phyloP scores from a whole-genome alignment of 2,888 invertebrate species.

The Dicyrtomina minuta region DNA sequence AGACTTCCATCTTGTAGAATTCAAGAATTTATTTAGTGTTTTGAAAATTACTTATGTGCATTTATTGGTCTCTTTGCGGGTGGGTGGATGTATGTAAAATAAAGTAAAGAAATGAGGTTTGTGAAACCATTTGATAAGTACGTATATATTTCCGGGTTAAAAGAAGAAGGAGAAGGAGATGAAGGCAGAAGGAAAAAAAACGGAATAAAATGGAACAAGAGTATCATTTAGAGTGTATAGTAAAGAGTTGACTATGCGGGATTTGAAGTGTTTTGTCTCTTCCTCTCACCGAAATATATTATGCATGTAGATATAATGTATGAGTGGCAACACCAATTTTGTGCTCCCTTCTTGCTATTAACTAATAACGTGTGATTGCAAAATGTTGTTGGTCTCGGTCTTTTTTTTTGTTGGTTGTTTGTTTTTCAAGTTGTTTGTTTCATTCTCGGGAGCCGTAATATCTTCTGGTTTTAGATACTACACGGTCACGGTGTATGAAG shows the following conservation, averaged over 20 bases:
- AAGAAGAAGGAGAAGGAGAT: not conserved
- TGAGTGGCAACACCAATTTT: too few relatives aligned
- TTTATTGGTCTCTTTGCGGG: too few relatives aligned
- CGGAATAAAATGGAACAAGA: conserved; percentile 17
- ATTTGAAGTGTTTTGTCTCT: conserved; percentile 3
- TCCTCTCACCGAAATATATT: not conserved
- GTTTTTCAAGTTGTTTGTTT: conserved; percentile 10
- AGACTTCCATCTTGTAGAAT: too few relatives aligned
- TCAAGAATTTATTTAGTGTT: too few relatives aligned
- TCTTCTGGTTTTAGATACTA: not conserved
- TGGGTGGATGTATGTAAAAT: not conserved
- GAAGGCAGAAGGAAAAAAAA: not conserved
- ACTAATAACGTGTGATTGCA: too few relatives aligned
- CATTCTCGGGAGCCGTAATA: too few relatives aligned
- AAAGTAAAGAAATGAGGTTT: not conserved
- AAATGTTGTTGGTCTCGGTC: too few relatives aligned
- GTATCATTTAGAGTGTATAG: conserved; percentile 27
- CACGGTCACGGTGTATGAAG: not conserved
- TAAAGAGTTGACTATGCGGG: conserved; percentile 19
- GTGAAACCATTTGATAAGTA: not conserved
- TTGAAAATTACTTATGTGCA: too few relatives aligned
- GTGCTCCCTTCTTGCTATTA: too few relatives aligned
- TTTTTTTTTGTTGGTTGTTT: too few relatives aligned
- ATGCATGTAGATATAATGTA: too few relatives aligned
- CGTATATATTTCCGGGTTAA: not conserved